Percentiles rank a stretch among this genome's conserved stretches.
Conservation (phyloP, 2,888 invertebrate genomes). For the Xestia xanthographa region DNA sequence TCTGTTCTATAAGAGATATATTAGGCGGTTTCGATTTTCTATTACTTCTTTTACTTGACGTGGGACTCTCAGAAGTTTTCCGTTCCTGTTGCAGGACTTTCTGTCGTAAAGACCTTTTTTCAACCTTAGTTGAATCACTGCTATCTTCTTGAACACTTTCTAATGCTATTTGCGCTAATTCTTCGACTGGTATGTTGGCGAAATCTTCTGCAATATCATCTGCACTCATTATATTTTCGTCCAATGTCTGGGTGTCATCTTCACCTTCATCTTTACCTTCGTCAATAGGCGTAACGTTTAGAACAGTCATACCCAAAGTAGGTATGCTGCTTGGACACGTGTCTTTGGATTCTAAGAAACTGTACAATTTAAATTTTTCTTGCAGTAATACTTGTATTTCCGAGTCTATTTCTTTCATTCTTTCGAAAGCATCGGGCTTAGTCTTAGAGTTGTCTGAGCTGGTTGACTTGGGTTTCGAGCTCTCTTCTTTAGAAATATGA, state of each 20-base stretch:
- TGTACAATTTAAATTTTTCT: conserved; percentile 91
- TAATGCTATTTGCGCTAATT: conserved; percentile 84
- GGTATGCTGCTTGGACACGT: conserved; percentile 75
- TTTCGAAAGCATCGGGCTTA: conserved; percentile 82
- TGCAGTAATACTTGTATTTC: conserved; percentile 90
- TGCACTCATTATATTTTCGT: conserved; percentile 66
- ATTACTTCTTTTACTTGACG: conserved; percentile 67
- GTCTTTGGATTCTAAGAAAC: conserved; percentile 85
- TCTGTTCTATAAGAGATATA: conserved; percentile 86
- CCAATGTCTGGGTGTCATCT: conserved; percentile 31
- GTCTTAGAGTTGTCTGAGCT: neutral
- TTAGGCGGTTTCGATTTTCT: conserved; percentile 80
- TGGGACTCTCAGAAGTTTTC: conserved; percentile 76
- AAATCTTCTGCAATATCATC: conserved; percentile 84
- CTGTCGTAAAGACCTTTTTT: conserved; percentile 70
- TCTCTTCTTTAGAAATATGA: conserved; percentile 57
- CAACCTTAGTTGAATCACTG: conserved; percentile 57
- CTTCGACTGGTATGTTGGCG: conserved; percentile 84
- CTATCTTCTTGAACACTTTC: conserved; percentile 74
- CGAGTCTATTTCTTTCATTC: conserved; percentile 91
- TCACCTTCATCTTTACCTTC: conserved; percentile 52
- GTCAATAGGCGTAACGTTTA: conserved; percentile 78
- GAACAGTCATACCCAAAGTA: conserved; percentile 85
- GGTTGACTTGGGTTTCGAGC: conserved; percentile 66
- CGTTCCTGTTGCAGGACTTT: conserved; percentile 70